A percentile compares a stretch with the other conserved stretches of the same genome.
Evolutionary conservation across 2,113 vertebrate genomes (phyloP).

Genomic region (Tympanuchus pallidicinctus): DNA sequence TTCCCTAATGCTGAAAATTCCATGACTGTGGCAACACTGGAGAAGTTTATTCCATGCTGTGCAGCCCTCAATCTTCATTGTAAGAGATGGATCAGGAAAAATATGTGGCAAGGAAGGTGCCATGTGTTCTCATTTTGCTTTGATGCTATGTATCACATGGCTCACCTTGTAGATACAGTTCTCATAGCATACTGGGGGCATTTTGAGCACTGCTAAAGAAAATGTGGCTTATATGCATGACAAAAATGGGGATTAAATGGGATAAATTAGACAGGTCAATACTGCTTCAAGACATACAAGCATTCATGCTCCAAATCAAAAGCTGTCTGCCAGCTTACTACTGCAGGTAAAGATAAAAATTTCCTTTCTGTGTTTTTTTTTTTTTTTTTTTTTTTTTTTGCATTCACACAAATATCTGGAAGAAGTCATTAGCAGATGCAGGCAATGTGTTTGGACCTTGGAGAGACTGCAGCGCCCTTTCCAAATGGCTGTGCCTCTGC

Average conservation of each 20-base stretch:
- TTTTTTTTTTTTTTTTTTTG: neutral
- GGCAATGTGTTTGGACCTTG: neutral
- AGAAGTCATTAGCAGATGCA: neutral
- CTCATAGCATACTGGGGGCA: neutral
- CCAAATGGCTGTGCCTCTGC: neutral
- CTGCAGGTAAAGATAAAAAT: neutral
- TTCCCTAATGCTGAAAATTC: neutral
- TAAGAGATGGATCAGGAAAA: neutral
- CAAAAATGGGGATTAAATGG: neutral
- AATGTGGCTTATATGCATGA: neutral
- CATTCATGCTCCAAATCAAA: neutral
- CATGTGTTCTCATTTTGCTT: neutral
- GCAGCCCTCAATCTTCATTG: neutral
- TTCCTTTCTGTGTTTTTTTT: neutral
- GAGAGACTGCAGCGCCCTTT: neutral
- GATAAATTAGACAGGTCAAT: neutral
- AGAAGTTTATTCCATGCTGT: neutral
- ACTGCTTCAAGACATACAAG: neutral
- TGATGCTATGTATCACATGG: neutral
- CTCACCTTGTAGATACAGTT: neutral
- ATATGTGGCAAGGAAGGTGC: neutral
- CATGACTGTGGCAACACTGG: neutral
- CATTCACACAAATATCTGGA: neutral
- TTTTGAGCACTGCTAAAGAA: neutral
- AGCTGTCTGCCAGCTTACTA: neutral